Percentiles rank a stretch among this genome's conserved stretches.
Conservation (phyloP, 1,140 invertebrate species). For the Dendroctonus ponderosae region DNA sequence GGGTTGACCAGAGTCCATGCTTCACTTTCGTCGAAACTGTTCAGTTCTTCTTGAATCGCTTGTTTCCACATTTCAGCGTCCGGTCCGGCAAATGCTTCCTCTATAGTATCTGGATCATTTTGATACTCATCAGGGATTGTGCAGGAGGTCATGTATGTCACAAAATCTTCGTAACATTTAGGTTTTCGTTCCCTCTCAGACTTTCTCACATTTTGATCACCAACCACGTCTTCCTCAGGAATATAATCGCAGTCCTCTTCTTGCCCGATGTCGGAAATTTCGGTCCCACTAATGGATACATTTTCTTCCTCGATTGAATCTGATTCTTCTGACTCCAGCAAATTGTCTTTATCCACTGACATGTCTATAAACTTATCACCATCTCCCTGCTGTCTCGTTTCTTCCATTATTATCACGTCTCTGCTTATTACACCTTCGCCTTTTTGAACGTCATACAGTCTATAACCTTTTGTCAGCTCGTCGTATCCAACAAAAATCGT, state of each 20-base stretch:
- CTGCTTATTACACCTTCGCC: conserved; percentile 38
- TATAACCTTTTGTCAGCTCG: conserved; percentile 35
- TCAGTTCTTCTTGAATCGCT: conserved; percentile 39
- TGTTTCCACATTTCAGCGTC: conserved; percentile 32
- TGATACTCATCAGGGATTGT: not conserved
- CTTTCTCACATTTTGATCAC: not conserved
- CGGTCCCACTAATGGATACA: not conserved
- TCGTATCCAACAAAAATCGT: conserved; percentile 37
- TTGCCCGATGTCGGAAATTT: not conserved
- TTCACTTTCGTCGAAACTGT: conserved; percentile 45
- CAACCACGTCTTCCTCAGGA: not conserved
- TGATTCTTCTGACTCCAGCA: too few relatives aligned
- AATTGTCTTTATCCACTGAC: too few relatives aligned
- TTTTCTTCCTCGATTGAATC: not conserved
- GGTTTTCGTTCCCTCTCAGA: not conserved
- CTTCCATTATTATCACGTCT: conserved; percentile 32
- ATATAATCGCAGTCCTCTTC: not conserved
- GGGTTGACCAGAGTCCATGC: conserved; percentile 46
- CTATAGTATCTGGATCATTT: conserved; percentile 25
- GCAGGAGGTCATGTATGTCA: not conserved
- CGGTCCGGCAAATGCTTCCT: conserved; percentile 33
- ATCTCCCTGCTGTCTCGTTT: too few relatives aligned
- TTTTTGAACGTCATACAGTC: conserved; percentile 37
- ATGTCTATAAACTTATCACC: too few relatives aligned
- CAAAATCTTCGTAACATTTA: not conserved